Evolutionary conservation across 2,888 invertebrate species (phyloP), one percentile per base, ranked within the genome.

Genomic region (Lasioglossum pauxillum): DNA sequence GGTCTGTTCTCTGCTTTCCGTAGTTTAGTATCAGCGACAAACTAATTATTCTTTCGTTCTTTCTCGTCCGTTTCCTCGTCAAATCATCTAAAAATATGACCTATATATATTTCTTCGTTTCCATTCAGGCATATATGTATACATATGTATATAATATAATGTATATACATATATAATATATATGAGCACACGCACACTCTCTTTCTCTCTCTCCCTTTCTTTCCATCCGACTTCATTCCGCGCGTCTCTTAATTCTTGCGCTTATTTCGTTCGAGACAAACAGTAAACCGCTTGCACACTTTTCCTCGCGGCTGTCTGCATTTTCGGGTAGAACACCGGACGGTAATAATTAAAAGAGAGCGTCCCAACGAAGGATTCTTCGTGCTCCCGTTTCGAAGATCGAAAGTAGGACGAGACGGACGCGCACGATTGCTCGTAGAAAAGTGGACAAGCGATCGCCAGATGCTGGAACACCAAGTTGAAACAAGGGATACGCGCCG

Each of bases 61-160:
- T 75, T 49, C 41, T 71, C 73, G 41, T 77, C 83, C 78, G 75
- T 57, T 82, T 89, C 78, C 79, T 88, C 92, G 86, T 92, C 91
- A 92, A 93, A 91, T 91, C 86, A 85, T 93, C 90, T 91, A 93
- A 93, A 93, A 93, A 93, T 92, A 93, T 92, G 87, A 91, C 85
- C 84, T 84, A 88, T 91, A 87, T 91, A 88, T 90, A 82, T 84
- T 86, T 80, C 76, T 82, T 84, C 80, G 31, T 79, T 71, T 67
- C 73, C 69, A 78, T 82, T 83, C 80, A 76, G 23, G n/a, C 71
- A 41, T 41, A 41, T 23, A 23, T 41, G 38, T 19, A 35, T 19
- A 67, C 23, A 67, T 4, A 38, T 19, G 19, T 16, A 31, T 31
- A 57, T n/a, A 57, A n/a, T 57, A 57, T 57, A 57, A 64, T 31